phyloP scores from a whole-genome alignment of 35 echinoderm and acorn worm species.

The Apostichopus japonicus region DNA sequence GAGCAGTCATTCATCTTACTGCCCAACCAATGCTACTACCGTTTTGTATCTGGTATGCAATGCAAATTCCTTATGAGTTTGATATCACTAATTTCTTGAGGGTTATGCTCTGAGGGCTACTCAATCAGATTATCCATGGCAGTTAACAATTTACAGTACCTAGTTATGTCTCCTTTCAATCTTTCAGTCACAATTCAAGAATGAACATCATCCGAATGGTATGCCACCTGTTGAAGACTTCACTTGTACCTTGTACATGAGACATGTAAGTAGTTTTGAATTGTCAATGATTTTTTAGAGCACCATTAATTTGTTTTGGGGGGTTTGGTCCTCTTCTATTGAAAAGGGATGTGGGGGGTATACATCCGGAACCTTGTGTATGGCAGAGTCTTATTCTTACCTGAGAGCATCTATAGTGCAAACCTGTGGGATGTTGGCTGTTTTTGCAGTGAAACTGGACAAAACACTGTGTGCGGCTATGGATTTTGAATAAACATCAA shows the following conservation, averaged over 20 bases:
- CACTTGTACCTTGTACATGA: background rate
- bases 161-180: too few species aligned
- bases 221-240: background rate
- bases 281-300: background rate
- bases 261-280: background rate
- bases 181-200: too few species aligned
- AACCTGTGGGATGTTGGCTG: background rate
- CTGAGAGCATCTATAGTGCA: background rate
- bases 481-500: background rate
- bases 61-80: background rate
- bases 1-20: too few species aligned
- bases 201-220: background rate
- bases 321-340: background rate
- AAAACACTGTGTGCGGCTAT: background rate
- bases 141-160: too few species aligned
- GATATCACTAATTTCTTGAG: background rate
- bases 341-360: background rate
- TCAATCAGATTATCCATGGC: too few species aligned
- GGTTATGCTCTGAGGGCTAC: background rate
- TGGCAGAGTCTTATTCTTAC: background rate
- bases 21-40: background rate
- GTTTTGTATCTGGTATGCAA: background rate
- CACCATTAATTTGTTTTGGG: background rate
- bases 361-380: background rate
- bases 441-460: background rate